A percentile compares a stretch with the other conserved stretches of the same genome.
phyloP scores from a whole-genome alignment of 2,888 invertebrate genomes.

The Gerosis bhagava region DNA sequence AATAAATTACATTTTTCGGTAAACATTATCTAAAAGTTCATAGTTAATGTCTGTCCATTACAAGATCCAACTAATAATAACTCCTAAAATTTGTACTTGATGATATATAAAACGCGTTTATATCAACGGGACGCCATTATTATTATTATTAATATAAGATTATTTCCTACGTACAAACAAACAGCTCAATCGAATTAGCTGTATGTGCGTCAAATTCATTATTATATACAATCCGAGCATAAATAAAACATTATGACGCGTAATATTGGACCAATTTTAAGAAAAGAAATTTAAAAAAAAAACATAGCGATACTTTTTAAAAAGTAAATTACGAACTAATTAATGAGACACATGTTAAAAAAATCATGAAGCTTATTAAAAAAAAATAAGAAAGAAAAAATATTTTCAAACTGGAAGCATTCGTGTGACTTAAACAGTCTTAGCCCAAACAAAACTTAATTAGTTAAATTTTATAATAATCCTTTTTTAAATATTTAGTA shows the following conservation, averaged over 20 bases:
- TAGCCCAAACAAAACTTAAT: constrained; percentile 43
- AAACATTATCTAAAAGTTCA: too few species aligned
- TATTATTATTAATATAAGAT: too few species aligned
- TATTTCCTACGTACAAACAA: too few species aligned
- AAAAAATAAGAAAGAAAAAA: constrained; percentile 39
- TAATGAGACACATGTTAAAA: constrained; percentile 63
- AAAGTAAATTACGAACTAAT: constrained; percentile 67
- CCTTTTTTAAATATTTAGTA: background rate
- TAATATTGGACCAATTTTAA: constrained; percentile 34
- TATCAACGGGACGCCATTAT: constrained; percentile 60
- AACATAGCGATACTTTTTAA: too few species aligned
- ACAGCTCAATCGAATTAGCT: too few species aligned
- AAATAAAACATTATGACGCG: constrained; percentile 39
- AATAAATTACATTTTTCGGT: too few species aligned
- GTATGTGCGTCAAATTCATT: too few species aligned
- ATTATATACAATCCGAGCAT: constrained; percentile 52
- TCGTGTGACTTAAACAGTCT: constrained; percentile 61
- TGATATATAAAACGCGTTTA: constrained; percentile 50
- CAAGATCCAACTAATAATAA: too few species aligned
- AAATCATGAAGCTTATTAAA: constrained; percentile 71
- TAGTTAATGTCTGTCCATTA: too few species aligned
- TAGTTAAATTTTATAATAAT: constrained; percentile 46
- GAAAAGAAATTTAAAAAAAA: too few species aligned
- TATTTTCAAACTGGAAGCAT: constrained; percentile 67
- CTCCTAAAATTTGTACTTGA: constrained; percentile 73